Conservation (phyloP, 2,113 vertebrate species). For the Xiphophorus couchianus region DNA sequence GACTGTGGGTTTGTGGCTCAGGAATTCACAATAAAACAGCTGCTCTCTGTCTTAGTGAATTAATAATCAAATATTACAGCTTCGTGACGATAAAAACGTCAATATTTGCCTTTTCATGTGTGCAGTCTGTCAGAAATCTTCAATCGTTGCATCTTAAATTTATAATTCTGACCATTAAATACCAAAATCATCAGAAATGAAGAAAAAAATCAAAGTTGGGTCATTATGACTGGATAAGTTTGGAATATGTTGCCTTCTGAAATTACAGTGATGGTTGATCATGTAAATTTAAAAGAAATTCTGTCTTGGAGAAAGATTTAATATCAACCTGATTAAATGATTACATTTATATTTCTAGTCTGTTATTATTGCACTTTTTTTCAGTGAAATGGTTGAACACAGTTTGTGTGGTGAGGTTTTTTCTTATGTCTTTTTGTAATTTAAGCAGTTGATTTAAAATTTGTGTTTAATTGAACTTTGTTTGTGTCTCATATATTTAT, state of each 20-base stretch:
- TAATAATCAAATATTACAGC: constrained; percentile 23
- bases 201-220: not conserved
- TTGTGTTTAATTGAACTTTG: too few species aligned
- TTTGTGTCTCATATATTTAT: too few species aligned
- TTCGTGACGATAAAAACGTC: constrained; percentile 3
- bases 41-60: constrained; percentile 26
- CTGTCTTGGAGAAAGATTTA: too few species aligned
- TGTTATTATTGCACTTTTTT: too few species aligned
- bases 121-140: not conserved
- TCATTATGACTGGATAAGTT: not conserved
- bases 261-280: not conserved
- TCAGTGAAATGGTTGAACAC: too few species aligned
- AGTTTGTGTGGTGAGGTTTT: too few species aligned
- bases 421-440: too few species aligned
- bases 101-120: not conserved
- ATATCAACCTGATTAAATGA: too few species aligned
- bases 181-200: not conserved
- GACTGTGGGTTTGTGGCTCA: constrained; percentile 60
- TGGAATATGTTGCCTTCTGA: not conserved
- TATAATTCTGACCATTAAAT: not conserved
- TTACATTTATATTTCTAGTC: too few species aligned
- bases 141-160: not conserved
- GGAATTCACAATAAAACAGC: constrained; percentile 62
- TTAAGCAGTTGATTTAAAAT: too few species aligned
- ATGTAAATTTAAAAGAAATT: not conserved